Conservation (phyloP, 1,140 invertebrate species). For the Xylocopa sonorina region DNA sequence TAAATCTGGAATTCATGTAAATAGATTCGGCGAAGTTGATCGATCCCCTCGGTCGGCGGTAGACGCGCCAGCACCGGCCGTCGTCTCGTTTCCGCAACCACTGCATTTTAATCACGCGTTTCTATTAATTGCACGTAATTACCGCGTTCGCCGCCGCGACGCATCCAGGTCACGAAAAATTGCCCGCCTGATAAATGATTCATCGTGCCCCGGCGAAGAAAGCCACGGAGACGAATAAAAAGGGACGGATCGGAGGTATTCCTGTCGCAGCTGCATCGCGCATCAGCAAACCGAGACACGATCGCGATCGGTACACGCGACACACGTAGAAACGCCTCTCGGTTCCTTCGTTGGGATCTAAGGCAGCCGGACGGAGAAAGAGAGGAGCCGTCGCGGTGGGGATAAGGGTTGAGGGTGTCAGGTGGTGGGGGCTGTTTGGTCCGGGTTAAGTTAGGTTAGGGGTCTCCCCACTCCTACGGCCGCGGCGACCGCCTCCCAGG, state of each 20-base stretch:
- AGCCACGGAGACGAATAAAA: neutral
- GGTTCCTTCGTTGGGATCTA: constrained; percentile 62
- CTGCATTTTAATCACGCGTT: neutral
- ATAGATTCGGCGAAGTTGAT: constrained; percentile 11
- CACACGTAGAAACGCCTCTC: constrained; percentile 59
- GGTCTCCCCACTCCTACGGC: constrained; percentile 52
- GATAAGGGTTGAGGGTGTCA: constrained; percentile 65
- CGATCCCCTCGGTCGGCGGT: neutral
- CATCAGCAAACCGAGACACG: constrained; percentile 27
- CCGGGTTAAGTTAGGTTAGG: constrained; percentile 77
- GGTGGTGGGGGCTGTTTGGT: constrained; percentile 65
- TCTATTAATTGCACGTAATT: constrained; percentile 20
- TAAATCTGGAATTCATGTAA: constrained; percentile 19
- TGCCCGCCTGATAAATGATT: constrained; percentile 32
- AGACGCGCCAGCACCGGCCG: neutral
- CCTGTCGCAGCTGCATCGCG: constrained; percentile 17
- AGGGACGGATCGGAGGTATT: constrained; percentile 5
- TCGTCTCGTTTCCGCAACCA: neutral
- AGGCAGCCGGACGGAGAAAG: neutral
- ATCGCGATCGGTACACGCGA: constrained; percentile 45
- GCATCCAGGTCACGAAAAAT: constrained; percentile 12
- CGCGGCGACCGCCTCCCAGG: constrained; percentile 71
- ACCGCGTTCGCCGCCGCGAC: neutral
- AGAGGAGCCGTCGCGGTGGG: constrained; percentile 9
- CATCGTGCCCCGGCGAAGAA: neutral